These are phyloP conservation scores for Tridacna gigas DNA, from an alignment of 2,888 invertebrate genomes.

Conservation along the genomic window DNA sequence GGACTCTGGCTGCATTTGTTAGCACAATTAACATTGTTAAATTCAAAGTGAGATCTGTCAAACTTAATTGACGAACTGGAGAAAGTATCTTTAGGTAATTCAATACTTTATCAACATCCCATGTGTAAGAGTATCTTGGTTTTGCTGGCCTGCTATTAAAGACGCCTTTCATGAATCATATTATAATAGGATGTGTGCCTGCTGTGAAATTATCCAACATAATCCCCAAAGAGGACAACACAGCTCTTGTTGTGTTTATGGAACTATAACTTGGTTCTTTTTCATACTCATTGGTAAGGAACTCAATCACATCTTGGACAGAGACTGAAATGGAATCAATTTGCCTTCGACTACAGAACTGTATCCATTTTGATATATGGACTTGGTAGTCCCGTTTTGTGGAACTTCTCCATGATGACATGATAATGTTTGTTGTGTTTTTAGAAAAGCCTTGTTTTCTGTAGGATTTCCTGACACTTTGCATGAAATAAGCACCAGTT, in stretches of 20 bases:
- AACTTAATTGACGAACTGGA: constrained; percentile 24
- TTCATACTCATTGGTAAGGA: constrained; percentile 37
- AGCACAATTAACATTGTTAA: constrained; percentile 43
- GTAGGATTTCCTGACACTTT: constrained; percentile 31
- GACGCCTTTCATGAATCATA: constrained; percentile 16
- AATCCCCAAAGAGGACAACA: background rate
- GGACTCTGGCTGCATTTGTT: constrained; percentile 39
- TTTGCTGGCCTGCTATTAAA: background rate
- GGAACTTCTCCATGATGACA: constrained; percentile 51
- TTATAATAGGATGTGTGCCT: constrained; percentile 2
- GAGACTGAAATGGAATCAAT: constrained; percentile 50
- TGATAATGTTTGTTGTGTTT: constrained; percentile 41
- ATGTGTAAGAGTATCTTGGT: constrained; percentile 3
- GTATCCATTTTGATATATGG: constrained; percentile 61
- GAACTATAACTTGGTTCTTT: constrained; percentile 48
- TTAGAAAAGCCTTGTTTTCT: constrained; percentile 37
- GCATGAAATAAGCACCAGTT: constrained; percentile 43
- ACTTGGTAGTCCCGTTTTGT: constrained; percentile 56
- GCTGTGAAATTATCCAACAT: background rate
- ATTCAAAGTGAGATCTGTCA: constrained; percentile 50
- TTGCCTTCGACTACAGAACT: constrained; percentile 51
- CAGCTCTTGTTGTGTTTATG: constrained; percentile 8
- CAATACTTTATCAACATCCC: constrained; percentile 10
- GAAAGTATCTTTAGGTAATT: constrained; percentile 16
- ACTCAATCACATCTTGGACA: constrained; percentile 49